These are phyloP conservation scores for Whitmania pigra DNA, from an alignment of 1,140 invertebrate genomes.

Conservation along the genomic window DNA sequence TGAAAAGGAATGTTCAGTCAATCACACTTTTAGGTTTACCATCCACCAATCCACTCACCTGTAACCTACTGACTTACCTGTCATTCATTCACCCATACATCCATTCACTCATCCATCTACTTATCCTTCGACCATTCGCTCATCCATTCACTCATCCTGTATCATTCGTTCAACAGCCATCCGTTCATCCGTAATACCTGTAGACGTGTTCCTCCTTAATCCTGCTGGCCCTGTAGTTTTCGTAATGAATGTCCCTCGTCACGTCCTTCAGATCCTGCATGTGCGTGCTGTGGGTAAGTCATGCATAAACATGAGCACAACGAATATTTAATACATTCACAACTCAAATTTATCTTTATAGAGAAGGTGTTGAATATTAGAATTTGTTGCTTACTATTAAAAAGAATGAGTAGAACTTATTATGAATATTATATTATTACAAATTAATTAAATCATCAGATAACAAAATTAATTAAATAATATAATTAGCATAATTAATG, in stretches of 20 bases:
- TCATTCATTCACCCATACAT: neutral
- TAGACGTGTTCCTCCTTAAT: conserved; percentile 32
- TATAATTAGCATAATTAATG: neutral
- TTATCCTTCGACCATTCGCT: neutral
- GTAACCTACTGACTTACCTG: neutral
- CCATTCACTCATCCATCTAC: neutral
- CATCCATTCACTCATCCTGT: neutral
- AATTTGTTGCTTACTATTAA: too few species aligned
- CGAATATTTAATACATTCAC: too few species aligned
- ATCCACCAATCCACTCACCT: neutral
- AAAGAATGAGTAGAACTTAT: too few species aligned
- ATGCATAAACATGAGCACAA: neutral
- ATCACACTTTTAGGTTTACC: too few species aligned
- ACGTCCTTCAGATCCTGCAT: conserved; percentile 45
- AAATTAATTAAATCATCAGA: too few species aligned
- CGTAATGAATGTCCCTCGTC: conserved; percentile 41
- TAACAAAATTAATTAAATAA: too few species aligned
- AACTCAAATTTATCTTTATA: neutral
- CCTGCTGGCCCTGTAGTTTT: conserved; percentile 40
- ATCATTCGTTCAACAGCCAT: conserved; percentile 16
- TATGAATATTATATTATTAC: too few species aligned
- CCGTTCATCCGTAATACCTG: conserved; percentile 27
- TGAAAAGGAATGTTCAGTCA: too few species aligned
- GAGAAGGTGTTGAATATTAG: too few species aligned
- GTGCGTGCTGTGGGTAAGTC: conserved; percentile 36